phyloP scores from a whole-genome alignment of 2,888 invertebrate species.

The Crioceris asparagi region DNA sequence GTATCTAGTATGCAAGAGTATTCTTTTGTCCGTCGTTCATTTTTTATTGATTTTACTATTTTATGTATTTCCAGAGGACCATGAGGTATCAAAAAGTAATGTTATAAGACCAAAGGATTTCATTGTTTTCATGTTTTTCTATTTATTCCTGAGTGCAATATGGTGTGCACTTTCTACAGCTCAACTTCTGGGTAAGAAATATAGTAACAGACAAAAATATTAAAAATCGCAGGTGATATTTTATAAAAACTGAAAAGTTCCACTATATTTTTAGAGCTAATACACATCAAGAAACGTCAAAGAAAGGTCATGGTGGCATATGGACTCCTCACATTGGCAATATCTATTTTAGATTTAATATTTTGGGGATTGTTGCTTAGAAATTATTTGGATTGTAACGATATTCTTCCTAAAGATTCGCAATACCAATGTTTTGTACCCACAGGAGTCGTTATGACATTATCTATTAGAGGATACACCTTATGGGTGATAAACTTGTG shows the following conservation, averaged over 20 bases:
- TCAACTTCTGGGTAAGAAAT: slow-evolving; percentile 17
- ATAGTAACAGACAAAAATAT: background rate
- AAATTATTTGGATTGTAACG: slow-evolving; percentile 15
- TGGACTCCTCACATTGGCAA: slow-evolving; percentile 13
- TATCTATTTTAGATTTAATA: slow-evolving; percentile 20
- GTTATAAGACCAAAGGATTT: slow-evolving; percentile 19
- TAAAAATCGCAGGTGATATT: background rate
- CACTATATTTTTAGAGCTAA: background rate
- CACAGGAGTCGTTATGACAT: slow-evolving; percentile 26
- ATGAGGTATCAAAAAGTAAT: too few species aligned
- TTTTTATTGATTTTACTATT: too few species aligned
- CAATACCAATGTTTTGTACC: slow-evolving; percentile 14
- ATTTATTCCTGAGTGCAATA: slow-evolving; percentile 18
- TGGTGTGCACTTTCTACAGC: slow-evolving; percentile 21
- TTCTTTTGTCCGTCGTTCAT: too few species aligned
- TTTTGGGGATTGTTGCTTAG: slow-evolving; percentile 16
- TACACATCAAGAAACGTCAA: slow-evolving; percentile 13
- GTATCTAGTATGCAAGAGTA: too few species aligned
- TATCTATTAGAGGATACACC: slow-evolving; percentile 38
- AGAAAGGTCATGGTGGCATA: slow-evolving; percentile 12
- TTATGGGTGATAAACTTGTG: slow-evolving; percentile 37
- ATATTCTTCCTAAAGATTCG: background rate
- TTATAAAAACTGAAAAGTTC: background rate
- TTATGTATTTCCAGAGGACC: too few species aligned
- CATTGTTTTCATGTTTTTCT: slow-evolving; percentile 22